Evolutionary conservation across 2,888 invertebrate species (phyloP), one percentile per base, ranked within the genome.

Genomic region (Drosophila formosana): DNA sequence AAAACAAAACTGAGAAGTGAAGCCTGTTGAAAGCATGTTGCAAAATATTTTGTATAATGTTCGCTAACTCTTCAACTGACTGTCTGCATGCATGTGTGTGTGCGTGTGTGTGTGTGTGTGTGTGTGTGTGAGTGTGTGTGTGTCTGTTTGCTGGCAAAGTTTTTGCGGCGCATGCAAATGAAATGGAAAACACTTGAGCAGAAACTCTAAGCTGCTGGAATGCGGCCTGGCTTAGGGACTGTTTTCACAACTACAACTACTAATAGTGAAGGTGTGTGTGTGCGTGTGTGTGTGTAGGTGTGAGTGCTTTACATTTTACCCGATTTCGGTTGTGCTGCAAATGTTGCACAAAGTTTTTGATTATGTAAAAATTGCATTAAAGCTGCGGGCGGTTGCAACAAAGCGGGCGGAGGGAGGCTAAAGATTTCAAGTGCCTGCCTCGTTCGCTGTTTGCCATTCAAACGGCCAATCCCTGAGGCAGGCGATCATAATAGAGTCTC

Each of bases 101-200:
- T 47, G 18, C 50, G 8, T 46, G 6, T 43, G 2, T 34, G 7
- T 37, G 41, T 68, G 25, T 65, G 49, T 46, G 2, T 53, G 3
- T 55, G 11, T 47, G 11, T 55, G 11, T 64, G 39, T 69, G 60
- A 60, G 39, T 56, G 11, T 23, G 47, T 60, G 45, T 84, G 49
- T 82, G 66, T 67, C 57, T 74, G 82, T 67, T 61, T 74, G 82
- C 61, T 62, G 79, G 64, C 60, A 75, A 85, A 82, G 71, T 83
- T 81, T 80, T 76, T 72, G 82, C 68, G 87, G 73, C 75, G 47
- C 82, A 84, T 87, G 85, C 73, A 89, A 84, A 89, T 89, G 88
- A 84, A 84, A 84, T 89, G 88, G 89, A 84, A 83, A 83, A 87
- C 81, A 83, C 89, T 83, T 83, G 67, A 73, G 73, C 47, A 84